Evolutionary conservation across 1,140 invertebrate genomes (phyloP).

Genomic region (Paracyclopina nana): DNA sequence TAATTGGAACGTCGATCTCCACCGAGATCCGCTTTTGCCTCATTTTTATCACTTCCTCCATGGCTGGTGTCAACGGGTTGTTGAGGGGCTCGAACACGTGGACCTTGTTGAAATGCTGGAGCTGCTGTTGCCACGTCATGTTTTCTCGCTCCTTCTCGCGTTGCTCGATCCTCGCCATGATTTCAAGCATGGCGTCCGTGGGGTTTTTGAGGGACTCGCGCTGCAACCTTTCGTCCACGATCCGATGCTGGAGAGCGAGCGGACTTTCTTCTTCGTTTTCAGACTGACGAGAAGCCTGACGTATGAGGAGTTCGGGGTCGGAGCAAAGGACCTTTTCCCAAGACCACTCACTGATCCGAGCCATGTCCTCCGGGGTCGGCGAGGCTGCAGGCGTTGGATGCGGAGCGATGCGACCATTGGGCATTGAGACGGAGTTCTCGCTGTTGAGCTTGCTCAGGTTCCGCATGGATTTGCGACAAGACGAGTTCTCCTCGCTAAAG

Average conservation of each 20-base stretch:
- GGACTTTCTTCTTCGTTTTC: conserved; percentile 6
- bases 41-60: conserved; percentile 14
- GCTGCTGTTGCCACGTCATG: conserved; percentile 9
- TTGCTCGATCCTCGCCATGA: conserved; percentile 3
- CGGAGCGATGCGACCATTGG: not conserved
- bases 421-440: no score
- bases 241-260: not conserved
- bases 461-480: no score
- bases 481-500: no score
- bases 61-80: conserved; percentile 11
- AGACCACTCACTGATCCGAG: conserved; percentile 5
- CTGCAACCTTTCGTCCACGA: conserved; percentile 1
- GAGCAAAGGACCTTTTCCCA: conserved; percentile 11
- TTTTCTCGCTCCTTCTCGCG: conserved; percentile 5
- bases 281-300: conserved; percentile 11
- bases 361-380: not conserved
- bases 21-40: conserved; percentile 3
- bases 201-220: conserved; percentile 9
- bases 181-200: conserved; percentile 5
- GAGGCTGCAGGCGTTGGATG: not conserved
- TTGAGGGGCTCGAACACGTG: not conserved
- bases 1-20: conserved; percentile 8
- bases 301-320: conserved; percentile 14
- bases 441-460: no score
- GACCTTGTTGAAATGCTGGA: conserved; percentile 6